Base-by-base conservation (phyloP, 2,888 invertebrate genomes). In the Sphaerophoria rueppellii region DNA sequence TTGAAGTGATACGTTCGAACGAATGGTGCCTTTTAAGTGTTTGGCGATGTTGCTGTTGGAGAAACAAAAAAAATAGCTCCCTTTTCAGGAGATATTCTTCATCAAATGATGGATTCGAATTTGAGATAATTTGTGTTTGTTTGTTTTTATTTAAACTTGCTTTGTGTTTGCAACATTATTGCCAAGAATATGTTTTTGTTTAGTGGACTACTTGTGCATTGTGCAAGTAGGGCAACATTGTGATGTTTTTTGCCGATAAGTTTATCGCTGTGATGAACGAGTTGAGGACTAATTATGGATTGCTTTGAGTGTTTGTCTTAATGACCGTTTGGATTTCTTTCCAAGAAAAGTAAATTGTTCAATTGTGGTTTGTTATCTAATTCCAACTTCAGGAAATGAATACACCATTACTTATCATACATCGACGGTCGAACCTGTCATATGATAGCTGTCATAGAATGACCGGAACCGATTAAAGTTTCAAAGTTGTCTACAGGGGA, bases 141-240 rank as follows among this genome's bases (percentile, higher is more conserved):
- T 34, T 57, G 12, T 63, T 60, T 76, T 80, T 24, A 24, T 24
- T 24, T 24, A 24, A 24, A 24, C 24, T 24, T 24, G 24, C 24
- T 24, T 24, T 24, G 24, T 69, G 69, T 57, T 77, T 32, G 85
- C 85, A 85, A 81, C 85, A 85, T 85, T 85, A 52, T 85, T 57
- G 85, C 73, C 76, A 24, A 24, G 24, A 24, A 24, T 24, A 24
- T 24, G 76, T 77, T 85, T 81, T 73, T 85, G 80, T 43, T 76
- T 24, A 60, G 77, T 81, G 72, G 72, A 70, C 85, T 63, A 70
- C 85, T 63, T 34, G 70, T 77, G 81, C 85, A 85, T 63, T 34
- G 70, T 77, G 81, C 85, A 85, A 81, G 81, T 85, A 81, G 85
- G 80, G 85, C 85, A 85, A 85, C 85, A 85, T 85, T 80, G 72